A percentile compares a stretch with the other conserved stretches of the same genome.
These are phyloP conservation scores for Lepas anatifera DNA, from an alignment of 2,888 invertebrate species.

Conservation along the genomic window DNA sequence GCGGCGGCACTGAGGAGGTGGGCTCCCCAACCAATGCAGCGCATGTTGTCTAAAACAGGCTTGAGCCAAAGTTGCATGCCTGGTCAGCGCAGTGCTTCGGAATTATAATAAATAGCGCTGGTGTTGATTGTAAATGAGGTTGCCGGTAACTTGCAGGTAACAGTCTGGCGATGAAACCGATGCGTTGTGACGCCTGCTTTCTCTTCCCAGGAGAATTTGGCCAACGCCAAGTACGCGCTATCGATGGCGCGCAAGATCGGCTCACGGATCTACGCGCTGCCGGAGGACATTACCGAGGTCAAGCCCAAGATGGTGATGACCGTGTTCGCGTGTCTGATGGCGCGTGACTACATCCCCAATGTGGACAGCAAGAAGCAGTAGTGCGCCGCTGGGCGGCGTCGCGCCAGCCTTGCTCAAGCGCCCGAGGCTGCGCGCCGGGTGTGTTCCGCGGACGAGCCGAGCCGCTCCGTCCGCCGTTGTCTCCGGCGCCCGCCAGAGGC, in stretches of 20 bases:
- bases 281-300: constrained; percentile 96
- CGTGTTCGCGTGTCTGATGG: constrained; percentile 98
- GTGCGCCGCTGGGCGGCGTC: neutral
- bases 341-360: constrained; percentile 83
- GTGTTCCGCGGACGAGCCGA: no score
- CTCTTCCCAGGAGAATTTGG: constrained; percentile 65
- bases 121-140: no score
- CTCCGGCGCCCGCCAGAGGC: neutral
- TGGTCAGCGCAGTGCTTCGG: no score
- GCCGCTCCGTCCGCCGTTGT: no score
- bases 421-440: no score
- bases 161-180: no score
- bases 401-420: no score
- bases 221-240: constrained; percentile 98
- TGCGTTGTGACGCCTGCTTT: neutral
- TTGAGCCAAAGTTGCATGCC: no score
- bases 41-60: no score
- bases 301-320: constrained; percentile 99
- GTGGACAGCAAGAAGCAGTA: constrained; percentile 45
- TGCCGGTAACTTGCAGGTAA: no score
- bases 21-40: no score
- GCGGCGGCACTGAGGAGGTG: constrained; percentile 67
- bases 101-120: no score
- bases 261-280: constrained; percentile 92
- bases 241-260: constrained; percentile 96